Conservation (phyloP, 2,888 invertebrate genomes). For the Spilosoma lubricipeda region DNA sequence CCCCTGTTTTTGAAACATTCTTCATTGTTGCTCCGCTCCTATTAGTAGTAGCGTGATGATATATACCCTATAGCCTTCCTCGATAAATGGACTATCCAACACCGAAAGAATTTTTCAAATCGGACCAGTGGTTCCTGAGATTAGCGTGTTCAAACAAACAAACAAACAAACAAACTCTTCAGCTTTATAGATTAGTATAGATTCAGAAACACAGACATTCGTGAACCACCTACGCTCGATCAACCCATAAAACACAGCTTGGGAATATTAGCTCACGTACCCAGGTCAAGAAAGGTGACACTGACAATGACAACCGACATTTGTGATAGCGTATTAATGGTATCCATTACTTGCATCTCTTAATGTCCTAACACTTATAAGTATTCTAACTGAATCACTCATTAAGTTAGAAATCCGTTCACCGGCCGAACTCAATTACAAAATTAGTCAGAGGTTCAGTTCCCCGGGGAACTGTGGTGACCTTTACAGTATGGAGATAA, state of each 20-base stretch:
- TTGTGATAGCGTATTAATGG: neutral
- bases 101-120: too few species aligned
- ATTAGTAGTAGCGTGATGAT: too few species aligned
- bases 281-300: neutral
- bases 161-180: too few species aligned
- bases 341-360: neutral
- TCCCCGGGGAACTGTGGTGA: conserved; percentile 7
- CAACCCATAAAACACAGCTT: neutral
- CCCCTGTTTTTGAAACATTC: too few species aligned
- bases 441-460: conserved; percentile 18
- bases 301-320: neutral
- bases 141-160: too few species aligned
- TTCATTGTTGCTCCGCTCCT: too few species aligned
- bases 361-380: neutral
- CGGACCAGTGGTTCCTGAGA: too few species aligned
- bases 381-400: neutral
- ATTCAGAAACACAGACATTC: too few species aligned
- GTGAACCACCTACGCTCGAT: too few species aligned
- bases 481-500: conserved; percentile 18
- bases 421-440: conserved; percentile 20
- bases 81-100: too few species aligned
- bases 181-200: too few species aligned
- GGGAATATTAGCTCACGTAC: neutral
- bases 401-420: neutral
- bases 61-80: too few species aligned